Evolutionary conservation across 2,113 vertebrate genomes (phyloP), one percentile per base, ranked within the genome.

Genomic region (Catharus minimus): DNA sequence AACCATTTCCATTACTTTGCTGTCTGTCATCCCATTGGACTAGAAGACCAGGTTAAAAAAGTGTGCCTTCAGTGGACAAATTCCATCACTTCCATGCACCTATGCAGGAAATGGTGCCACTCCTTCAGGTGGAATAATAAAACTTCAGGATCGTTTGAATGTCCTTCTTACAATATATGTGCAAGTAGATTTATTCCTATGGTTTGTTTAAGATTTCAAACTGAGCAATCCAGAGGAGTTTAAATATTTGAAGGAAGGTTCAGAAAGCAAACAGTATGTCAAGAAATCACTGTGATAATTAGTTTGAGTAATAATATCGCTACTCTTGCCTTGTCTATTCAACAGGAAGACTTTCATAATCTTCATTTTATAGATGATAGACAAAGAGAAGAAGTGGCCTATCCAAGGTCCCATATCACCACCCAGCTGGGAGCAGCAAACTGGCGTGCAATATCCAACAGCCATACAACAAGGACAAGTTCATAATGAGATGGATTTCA

Each of bases 151-250:
- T 47, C 66, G 71, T 38, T 0, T 0, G 28, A 82, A 86, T 57
- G 10, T 80, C 30, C n/a, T 89, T 78, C 61, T 87, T 75, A 57
- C 30, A 55, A 20, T 56, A 44, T 76, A 58, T 80, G 66, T 80
- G 49, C 39, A 75, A 68, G 38, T 44, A 82, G 58, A 82, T 82
- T 49, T 85, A 65, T 79, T 76, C 20, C 43, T 72, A 39, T 44
- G 56, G 38, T 79, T 95, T 90, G 56, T 65, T 95, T 87, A 81
- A 76, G 47, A 68, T 94, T 95, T 94, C 62, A 91, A 46, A 88
- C 27, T 61, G 62, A 88, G 52, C 43, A 64, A 41, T 77, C 24
- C n/a, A 73, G 36, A 91, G 82, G 53, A 74, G 21, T 75, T 91
- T 79, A 92, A 94, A 91, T 82, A 84, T 93, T 90, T 87, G 71